These are phyloP conservation scores for Nicator chloris DNA, from an alignment of 2,113 vertebrate genomes.

Conservation along the genomic window DNA sequence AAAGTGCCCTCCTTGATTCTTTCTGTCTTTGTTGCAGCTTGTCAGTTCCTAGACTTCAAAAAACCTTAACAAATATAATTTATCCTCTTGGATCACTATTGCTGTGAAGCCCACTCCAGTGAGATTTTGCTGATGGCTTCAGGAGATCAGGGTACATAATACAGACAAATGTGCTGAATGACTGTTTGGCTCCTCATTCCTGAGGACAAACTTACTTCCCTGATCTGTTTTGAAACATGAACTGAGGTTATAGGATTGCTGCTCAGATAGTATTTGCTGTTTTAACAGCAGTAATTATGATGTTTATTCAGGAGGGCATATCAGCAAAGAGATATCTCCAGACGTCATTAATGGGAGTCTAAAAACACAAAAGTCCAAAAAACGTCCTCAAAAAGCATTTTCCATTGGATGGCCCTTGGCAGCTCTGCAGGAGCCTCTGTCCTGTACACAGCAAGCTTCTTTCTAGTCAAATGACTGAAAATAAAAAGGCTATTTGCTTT, in stretches of 20 bases:
- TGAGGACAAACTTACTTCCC: not conserved
- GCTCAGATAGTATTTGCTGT: not conserved
- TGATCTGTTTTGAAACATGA: slow-evolving; percentile 5
- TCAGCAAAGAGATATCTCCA: not conserved
- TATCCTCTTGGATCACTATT: not conserved
- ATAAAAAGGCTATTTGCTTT: not conserved
- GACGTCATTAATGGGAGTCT: not conserved
- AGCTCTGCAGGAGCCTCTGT: not conserved
- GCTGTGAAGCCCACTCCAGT: not conserved
- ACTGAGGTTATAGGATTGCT: not conserved
- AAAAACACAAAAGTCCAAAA: not conserved
- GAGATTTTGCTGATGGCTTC: not conserved
- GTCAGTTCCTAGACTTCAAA: not conserved
- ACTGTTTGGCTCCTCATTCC: not conserved
- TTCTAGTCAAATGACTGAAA: not conserved
- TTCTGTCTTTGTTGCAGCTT: not conserved
- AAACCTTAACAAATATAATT: not conserved
- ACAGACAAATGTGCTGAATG: not conserved
- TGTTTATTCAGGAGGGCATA: slow-evolving; percentile 36
- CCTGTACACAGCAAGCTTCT: not conserved
- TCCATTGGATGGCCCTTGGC: not conserved
- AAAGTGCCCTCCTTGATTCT: not conserved
- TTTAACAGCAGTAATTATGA: slow-evolving; percentile 29
- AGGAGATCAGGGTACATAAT: not conserved
- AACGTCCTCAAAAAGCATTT: not conserved